Percentiles rank a stretch among this genome's conserved stretches.
phyloP scores from a whole-genome alignment of 1,140 invertebrate species.

The Brachionus rubens region DNA sequence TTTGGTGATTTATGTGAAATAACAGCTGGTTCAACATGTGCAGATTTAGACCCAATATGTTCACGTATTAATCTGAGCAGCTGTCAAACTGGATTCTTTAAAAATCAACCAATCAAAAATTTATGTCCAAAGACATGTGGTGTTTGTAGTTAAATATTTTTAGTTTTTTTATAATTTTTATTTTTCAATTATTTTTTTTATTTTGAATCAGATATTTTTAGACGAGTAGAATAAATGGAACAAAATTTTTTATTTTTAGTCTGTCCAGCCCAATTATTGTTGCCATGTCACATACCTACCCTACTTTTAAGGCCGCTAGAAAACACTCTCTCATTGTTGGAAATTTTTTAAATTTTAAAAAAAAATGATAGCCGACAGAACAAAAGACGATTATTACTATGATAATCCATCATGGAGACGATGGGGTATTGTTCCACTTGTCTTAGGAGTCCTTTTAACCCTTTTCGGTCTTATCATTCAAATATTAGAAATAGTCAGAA shows the following conservation, averaged over 20 bases:
- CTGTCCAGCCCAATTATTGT: background rate
- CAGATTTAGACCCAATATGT: background rate
- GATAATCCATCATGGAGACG: constrained; percentile 1
- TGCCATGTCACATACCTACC: too few species aligned
- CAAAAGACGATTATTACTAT: background rate
- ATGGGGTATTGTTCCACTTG: background rate
- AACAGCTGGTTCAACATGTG: background rate
- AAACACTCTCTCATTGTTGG: too few species aligned
- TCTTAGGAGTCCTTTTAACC: background rate
- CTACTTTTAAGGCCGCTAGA: too few species aligned
- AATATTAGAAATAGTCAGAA: constrained; percentile 18
- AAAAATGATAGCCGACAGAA: constrained; percentile 4
- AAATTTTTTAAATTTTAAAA: background rate
- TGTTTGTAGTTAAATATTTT: background rate
- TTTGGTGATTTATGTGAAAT: constrained; percentile 9
- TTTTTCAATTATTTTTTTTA: background rate
- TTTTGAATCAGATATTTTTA: constrained; percentile 22
- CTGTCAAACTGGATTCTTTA: background rate
- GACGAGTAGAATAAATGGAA: background rate
- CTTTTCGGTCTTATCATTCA: background rate
- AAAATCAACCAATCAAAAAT: background rate
- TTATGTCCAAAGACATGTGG: constrained; percentile 18
- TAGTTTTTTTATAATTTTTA: too few species aligned
- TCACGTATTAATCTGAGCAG: background rate
- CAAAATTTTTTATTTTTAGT: background rate